A percentile compares a stretch with the other conserved stretches of the same genome.
These are phyloP conservation scores for Plebejus melissa DNA, from an alignment of 2,888 invertebrate species.

Conservation along the genomic window DNA sequence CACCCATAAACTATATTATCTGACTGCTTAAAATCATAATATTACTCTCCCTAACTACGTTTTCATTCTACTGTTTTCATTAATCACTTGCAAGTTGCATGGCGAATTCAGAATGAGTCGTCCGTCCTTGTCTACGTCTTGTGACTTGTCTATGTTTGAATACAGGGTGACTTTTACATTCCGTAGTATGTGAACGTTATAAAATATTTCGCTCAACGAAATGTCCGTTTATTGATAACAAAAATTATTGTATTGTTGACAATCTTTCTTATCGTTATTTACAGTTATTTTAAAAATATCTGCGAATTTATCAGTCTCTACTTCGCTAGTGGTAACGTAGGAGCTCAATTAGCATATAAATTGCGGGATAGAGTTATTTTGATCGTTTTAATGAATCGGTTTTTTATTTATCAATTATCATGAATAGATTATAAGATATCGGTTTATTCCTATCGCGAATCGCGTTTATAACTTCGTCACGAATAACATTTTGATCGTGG, in stretches of 20 bases:
- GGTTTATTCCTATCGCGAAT: background rate
- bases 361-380: background rate
- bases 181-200: constrained; percentile 42
- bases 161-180: background rate
- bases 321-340: constrained; percentile 32
- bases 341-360: background rate
- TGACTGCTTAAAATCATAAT: background rate
- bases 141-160: background rate
- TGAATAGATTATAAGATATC: background rate
- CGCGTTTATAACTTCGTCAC: background rate
- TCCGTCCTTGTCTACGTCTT: background rate
- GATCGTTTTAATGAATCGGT: background rate
- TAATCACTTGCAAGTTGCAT: background rate
- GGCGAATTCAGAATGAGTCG: constrained; percentile 12
- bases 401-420: background rate
- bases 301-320: constrained; percentile 61
- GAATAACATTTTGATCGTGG: constrained; percentile 40
- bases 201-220: constrained; percentile 50
- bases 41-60: background rate
- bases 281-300: constrained; percentile 67
- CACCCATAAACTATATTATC: no score
- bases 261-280: constrained; percentile 65
- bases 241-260: constrained; percentile 61
- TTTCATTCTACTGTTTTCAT: constrained; percentile 20
- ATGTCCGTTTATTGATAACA: constrained; percentile 58